Base-by-base conservation (phyloP, 2,113 vertebrate species). In the Echinops telfairi region DNA sequence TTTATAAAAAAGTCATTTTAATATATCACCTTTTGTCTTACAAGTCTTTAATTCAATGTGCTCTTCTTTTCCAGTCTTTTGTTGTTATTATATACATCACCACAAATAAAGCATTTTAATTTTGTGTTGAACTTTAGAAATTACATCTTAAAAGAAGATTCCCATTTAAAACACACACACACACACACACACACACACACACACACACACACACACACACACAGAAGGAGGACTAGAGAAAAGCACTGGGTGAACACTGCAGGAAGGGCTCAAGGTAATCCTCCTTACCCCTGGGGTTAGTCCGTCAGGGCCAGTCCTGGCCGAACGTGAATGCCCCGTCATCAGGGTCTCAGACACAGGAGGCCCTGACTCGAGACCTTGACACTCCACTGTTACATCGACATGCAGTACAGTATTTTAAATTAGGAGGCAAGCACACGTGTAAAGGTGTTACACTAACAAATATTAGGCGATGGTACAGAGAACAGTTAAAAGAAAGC, bases 391-490 rank as follows among this genome's bases (percentile, higher is more conserved):
- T 94, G 97, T 97, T 91, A n/a, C 12, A 98, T 98, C 98, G 98
- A 98, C 98, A 98, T 98, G 98, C 97, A 97, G 95, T 95, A 98
- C 98, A 97, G 98, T 94, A 97, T 97, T 78, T 53, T 97, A 97
- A 98, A 97, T 97, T 96, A 97, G 97, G 98, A 98, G 97, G 98
- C 97, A 97, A 98, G 98, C 98, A 98, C 97, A 95, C 79, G 0
- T 76, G 97, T 94, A 89, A 96, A 95, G 94, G 89, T 96, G 94
- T 97, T 92, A 95, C 96, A 96, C 97, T 95, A 97, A 86, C 97
- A 92, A 97, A 93, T 97, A 89, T 96, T 58, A 73, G 96, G 92
- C 96, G 97, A 97, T 33, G 81, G 86, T 87, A 93, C 83, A 96
- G 95, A 97, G 97, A 97, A 97, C 96, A 94, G 97, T 89, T 95